A percentile compares a stretch with the other conserved stretches of the same genome.
Evolutionary conservation across 1,140 invertebrate species (phyloP).

Genomic region (Cydia fagiglandana): DNA sequence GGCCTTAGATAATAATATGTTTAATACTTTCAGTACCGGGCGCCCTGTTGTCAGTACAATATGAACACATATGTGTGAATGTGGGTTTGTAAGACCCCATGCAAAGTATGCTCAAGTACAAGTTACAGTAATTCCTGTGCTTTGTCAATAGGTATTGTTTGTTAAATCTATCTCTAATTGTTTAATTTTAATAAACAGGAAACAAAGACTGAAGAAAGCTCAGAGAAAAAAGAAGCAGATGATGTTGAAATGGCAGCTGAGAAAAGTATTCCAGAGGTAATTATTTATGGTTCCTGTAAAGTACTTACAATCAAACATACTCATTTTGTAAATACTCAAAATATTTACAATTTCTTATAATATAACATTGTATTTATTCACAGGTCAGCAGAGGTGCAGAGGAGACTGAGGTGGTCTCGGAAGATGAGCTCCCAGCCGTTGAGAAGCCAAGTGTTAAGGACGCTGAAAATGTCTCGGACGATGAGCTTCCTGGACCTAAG

Average conservation of each 20-base stretch:
- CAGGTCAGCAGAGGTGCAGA: slow-evolving; percentile 64
- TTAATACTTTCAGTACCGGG: too few species aligned
- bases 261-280: slow-evolving; percentile 10
- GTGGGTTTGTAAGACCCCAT: too few species aligned
- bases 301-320: too few species aligned
- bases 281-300: background rate
- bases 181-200: background rate
- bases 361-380: slow-evolving; percentile 26
- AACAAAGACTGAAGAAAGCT: background rate
- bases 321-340: too few species aligned
- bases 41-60: too few species aligned
- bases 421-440: slow-evolving; percentile 87
- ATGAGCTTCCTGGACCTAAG: slow-evolving; percentile 87
- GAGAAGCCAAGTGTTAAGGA: slow-evolving; percentile 76
- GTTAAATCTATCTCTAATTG: background rate
- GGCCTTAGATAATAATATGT: too few species aligned
- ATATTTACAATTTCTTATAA: slow-evolving; percentile 22
- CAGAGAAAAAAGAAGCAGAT: background rate
- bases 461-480: slow-evolving; percentile 78
- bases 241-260: slow-evolving; percentile 2
- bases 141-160: too few species aligned
- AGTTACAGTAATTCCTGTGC: too few species aligned
- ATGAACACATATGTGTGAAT: too few species aligned
- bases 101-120: too few species aligned
- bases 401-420: slow-evolving; percentile 90